Conservation (phyloP, 2,797 vertebrate genomes). For the Emys orbicularis region DNA sequence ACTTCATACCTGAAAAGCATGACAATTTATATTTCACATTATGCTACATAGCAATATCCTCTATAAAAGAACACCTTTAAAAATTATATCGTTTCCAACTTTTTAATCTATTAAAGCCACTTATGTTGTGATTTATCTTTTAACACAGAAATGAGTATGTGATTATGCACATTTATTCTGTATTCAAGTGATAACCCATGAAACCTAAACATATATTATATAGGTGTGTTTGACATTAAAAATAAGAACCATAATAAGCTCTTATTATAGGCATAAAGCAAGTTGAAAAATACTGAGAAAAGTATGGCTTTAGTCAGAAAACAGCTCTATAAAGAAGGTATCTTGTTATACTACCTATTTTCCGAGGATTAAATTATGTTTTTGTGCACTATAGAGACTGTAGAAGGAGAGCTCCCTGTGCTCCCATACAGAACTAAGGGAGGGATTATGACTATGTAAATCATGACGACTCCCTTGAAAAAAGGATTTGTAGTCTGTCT, state of each 20-base stretch:
- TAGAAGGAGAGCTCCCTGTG: background rate
- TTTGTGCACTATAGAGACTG: background rate
- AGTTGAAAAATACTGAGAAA: slow-evolving; percentile 8
- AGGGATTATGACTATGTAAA: background rate
- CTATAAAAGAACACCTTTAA: background rate
- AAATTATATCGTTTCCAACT: background rate
- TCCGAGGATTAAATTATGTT: background rate
- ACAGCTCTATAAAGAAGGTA: background rate
- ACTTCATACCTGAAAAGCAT: background rate
- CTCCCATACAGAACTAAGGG: background rate
- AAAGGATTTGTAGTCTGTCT: background rate
- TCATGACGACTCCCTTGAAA: background rate
- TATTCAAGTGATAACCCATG: background rate
- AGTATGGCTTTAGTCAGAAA: background rate
- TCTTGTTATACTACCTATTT: background rate
- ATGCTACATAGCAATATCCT: background rate
- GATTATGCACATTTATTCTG: background rate
- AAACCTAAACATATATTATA: background rate
- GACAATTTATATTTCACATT: slow-evolving; percentile 2
- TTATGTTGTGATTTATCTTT: slow-evolving; percentile 27
- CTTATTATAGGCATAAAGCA: slow-evolving; percentile 16
- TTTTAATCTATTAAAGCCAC: slow-evolving; percentile 12
- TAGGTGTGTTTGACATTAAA: slow-evolving; percentile 13
- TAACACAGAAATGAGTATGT: slow-evolving; percentile 20
- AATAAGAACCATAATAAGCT: slow-evolving; percentile 12